A percentile compares a stretch with the other conserved stretches of the same genome.
These are phyloP conservation scores for Maniola hyperantus DNA, from an alignment of 2,888 invertebrate genomes.

Conservation along the genomic window DNA sequence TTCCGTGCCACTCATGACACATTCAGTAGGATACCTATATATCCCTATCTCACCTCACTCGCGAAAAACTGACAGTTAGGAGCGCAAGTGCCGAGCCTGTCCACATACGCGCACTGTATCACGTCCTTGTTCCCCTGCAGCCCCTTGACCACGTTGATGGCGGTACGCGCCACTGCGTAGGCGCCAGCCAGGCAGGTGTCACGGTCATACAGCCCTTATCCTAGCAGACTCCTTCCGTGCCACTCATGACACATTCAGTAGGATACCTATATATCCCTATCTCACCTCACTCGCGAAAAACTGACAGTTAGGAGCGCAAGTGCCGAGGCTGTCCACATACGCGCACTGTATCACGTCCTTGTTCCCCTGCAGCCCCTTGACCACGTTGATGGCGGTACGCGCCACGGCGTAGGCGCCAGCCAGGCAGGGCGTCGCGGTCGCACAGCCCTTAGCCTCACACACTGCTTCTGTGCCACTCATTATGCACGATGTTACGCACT, in stretches of 20 bases:
- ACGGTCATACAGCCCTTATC: constrained; percentile 58
- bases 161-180: constrained; percentile 66
- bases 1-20: constrained; percentile 62
- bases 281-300: constrained; percentile 70
- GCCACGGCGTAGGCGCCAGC: constrained; percentile 73
- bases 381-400: constrained; percentile 66
- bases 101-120: constrained; percentile 68
- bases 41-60: constrained; percentile 56
- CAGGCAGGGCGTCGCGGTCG: constrained; percentile 60
- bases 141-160: constrained; percentile 69
- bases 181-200: constrained; percentile 70
- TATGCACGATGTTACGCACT: constrained; percentile 72
- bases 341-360: constrained; percentile 63
- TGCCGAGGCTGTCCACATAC: constrained; percentile 65
- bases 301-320: constrained; percentile 70
- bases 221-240: constrained; percentile 61
- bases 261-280: not conserved
- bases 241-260: constrained; percentile 52
- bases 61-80: constrained; percentile 72
- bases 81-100: constrained; percentile 64
- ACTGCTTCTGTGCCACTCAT: constrained; percentile 69
- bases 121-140: constrained; percentile 58
- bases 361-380: constrained; percentile 64
- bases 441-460: constrained; percentile 58
- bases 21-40: too few species aligned